Evolutionary conservation across 2,797 vertebrate genomes (phyloP).

Genomic region (Otolemur crassicaudatus): DNA sequence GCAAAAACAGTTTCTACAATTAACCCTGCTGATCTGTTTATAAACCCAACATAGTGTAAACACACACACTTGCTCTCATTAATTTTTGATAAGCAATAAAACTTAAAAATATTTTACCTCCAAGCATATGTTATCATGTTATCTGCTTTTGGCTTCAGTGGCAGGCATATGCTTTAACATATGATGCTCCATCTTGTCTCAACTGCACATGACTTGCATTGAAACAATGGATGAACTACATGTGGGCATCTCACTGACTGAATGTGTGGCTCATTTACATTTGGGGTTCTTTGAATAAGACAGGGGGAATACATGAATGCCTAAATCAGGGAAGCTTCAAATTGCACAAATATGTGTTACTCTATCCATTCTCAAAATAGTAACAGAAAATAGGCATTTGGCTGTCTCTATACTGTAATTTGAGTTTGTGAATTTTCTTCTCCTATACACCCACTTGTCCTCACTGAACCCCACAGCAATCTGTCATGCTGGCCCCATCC

Average conservation of each 20-base stretch:
- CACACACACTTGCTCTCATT: slow-evolving; percentile 85
- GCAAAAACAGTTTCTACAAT: slow-evolving; percentile 79
- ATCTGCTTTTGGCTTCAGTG: slow-evolving; percentile 72
- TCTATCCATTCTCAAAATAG: not conserved
- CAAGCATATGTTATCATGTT: slow-evolving; percentile 79
- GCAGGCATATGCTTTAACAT: slow-evolving; percentile 85
- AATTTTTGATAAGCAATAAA: slow-evolving; percentile 84
- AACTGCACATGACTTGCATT: slow-evolving; percentile 63
- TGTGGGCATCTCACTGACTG: not conserved
- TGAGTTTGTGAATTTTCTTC: not conserved
- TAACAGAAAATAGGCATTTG: not conserved
- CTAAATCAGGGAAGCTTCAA: not conserved
- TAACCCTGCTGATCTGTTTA: slow-evolving; percentile 85
- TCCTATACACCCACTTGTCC: not conserved
- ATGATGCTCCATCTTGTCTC: slow-evolving; percentile 76
- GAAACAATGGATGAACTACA: slow-evolving; percentile 63
- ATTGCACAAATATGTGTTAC: not conserved
- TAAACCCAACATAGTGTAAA: slow-evolving; percentile 79
- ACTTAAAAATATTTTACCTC: slow-evolving; percentile 77
- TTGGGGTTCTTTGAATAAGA: not conserved
- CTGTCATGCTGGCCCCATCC: not conserved
- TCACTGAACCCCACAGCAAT: not conserved
- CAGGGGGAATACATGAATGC: not conserved
- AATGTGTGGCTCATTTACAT: not conserved
- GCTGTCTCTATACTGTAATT: not conserved